These are phyloP conservation scores for Colinus virginianus DNA, from an alignment of 2,113 vertebrate genomes.

Conservation along the genomic window DNA sequence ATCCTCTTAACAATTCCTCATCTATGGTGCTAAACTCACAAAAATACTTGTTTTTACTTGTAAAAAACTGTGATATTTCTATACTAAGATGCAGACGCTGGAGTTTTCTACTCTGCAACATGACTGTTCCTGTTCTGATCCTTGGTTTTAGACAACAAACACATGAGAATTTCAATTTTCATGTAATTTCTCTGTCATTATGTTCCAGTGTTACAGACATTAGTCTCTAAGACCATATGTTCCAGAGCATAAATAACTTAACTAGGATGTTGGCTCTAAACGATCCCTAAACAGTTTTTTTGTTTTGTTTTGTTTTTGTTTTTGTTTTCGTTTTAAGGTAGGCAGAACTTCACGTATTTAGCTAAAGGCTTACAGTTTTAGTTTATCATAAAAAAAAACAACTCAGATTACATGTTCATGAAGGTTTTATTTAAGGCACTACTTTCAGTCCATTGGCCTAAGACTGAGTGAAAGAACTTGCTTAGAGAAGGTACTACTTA, in stretches of 20 bases:
- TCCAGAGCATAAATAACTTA: constrained; percentile 30
- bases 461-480: neutral
- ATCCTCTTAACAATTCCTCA: neutral
- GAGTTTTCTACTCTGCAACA: neutral
- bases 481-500: neutral
- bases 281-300: neutral
- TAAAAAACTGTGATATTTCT: neutral
- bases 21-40: neutral
- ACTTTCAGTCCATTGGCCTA: constrained; percentile 7
- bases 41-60: constrained; percentile 1
- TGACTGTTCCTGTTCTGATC: constrained; percentile 34
- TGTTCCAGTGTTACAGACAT: neutral
- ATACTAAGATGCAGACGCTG: neutral
- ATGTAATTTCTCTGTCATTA: neutral
- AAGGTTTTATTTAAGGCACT: neutral
- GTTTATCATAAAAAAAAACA: neutral
- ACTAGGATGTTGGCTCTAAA: constrained; percentile 35
- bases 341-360: constrained; percentile 8
- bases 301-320: neutral
- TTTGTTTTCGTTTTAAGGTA: neutral
- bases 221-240: constrained; percentile 31
- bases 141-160: constrained; percentile 36
- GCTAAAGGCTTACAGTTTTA: constrained; percentile 16
- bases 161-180: neutral
- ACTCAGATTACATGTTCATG: neutral